Conservation (phyloP, 30 jellyfish, hydroid and myxozoan genomes). For the Sanderia malayensis region DNA sequence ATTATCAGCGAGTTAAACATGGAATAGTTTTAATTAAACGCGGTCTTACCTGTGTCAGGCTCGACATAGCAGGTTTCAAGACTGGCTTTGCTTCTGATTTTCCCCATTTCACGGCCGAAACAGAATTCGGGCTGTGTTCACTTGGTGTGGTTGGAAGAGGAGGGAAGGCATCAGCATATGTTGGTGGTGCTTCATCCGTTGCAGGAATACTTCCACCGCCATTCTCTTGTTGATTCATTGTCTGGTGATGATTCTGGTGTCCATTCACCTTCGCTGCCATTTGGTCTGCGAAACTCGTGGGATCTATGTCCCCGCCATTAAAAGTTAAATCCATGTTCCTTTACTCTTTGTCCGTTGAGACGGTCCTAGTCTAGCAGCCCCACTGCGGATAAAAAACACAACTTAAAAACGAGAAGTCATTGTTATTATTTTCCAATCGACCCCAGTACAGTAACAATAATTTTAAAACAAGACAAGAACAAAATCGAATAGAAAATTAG, state of each 20-base stretch:
- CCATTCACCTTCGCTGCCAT: conserved; percentile 53
- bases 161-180: conserved; percentile 99
- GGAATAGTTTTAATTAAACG: no score
- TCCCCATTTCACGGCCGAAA: conserved; percentile 71
- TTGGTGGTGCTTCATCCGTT: conserved; percentile 75
- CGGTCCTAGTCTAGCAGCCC: conserved; percentile 98
- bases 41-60: conserved; percentile 52
- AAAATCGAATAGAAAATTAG: conserved; percentile 40
- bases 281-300: conserved; percentile 51
- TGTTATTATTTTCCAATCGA: no score
- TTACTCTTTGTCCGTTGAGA: conserved; percentile 89
- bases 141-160: conserved; percentile 87
- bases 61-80: conserved; percentile 31
- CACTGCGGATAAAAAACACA: conserved; percentile 44
- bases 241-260: conserved; percentile 42
- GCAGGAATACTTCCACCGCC: no score
- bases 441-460: no score
- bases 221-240: conserved; percentile 4
- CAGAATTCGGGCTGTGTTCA: conserved; percentile 25
- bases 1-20: no score
- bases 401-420: no score
- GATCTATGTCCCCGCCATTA: conserved; percentile 64
- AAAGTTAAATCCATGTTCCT: conserved; percentile 80
- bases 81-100: conserved; percentile 24
- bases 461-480: no score